Conservation (phyloP, 2,888 invertebrate genomes). For the Heliconius cydno region DNA sequence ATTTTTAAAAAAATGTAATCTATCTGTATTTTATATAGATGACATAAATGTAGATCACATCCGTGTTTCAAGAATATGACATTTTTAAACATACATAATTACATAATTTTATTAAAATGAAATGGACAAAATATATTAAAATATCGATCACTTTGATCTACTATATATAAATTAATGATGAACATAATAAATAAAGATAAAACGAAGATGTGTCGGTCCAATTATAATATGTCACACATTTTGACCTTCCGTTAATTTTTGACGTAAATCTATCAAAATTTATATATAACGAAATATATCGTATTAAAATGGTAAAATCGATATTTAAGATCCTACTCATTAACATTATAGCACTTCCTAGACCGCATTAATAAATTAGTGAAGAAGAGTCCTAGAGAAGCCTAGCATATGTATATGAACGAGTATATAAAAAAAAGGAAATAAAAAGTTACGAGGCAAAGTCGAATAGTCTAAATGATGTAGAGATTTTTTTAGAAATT, state of each 20-base stretch:
- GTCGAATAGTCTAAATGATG: no score
- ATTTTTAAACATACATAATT: background rate
- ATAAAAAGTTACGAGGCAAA: background rate
- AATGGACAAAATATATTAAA: background rate
- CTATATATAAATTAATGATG: background rate
- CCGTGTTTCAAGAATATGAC: background rate
- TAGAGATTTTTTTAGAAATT: no score
- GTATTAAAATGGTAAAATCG: constrained; percentile 6
- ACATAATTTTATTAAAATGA: background rate
- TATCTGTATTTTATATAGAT: background rate
- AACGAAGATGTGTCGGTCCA: constrained; percentile 6
- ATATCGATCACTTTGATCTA: constrained; percentile 3
- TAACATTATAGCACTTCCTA: constrained; percentile 5
- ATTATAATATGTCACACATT: constrained; percentile 2
- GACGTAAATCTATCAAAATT: constrained; percentile 11
- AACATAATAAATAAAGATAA: background rate
- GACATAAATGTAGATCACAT: background rate
- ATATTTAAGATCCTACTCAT: constrained; percentile 1
- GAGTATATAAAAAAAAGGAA: background rate
- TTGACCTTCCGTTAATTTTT: constrained; percentile 18
- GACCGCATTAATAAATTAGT: constrained; percentile 1
- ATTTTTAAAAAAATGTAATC: background rate
- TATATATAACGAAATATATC: background rate
- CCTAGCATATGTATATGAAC: background rate
- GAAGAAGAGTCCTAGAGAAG: background rate